A percentile compares a stretch with the other conserved stretches of the same genome.
These are phyloP conservation scores for Acanthurus leucopareius DNA, from an alignment of 2,797 vertebrate genomes.

Conservation along the genomic window DNA sequence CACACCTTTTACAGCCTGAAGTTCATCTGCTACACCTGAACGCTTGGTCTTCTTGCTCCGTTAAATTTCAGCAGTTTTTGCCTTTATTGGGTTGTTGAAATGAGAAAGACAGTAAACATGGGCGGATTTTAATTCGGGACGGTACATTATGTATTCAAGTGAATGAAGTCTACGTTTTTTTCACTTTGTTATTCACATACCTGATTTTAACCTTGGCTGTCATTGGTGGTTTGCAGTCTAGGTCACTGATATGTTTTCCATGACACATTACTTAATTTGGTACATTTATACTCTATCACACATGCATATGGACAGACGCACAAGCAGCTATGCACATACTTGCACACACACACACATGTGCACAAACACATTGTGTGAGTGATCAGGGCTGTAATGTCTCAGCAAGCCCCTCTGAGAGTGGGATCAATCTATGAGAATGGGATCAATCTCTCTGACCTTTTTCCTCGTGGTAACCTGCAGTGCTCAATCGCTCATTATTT, in stretches of 20 bases:
- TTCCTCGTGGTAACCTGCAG: constrained; percentile 69
- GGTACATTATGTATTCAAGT: constrained; percentile 19
- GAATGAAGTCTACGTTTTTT: neutral
- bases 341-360: neutral
- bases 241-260: constrained; percentile 14
- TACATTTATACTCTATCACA: constrained; percentile 1
- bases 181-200: constrained; percentile 33
- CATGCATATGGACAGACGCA: constrained; percentile 3
- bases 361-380: constrained; percentile 40
- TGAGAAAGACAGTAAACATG: constrained; percentile 31
- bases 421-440: constrained; percentile 66
- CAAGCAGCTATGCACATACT: neutral
- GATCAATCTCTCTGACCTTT: constrained; percentile 82
- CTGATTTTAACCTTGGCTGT: constrained; percentile 1
- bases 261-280: constrained; percentile 13
- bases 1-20: constrained; percentile 27
- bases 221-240: constrained; percentile 12
- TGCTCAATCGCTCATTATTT: constrained; percentile 77
- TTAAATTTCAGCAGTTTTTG: constrained; percentile 24
- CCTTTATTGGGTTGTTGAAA: constrained; percentile 22
- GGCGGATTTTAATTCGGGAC: constrained; percentile 23
- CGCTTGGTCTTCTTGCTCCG: constrained; percentile 12
- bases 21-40: constrained; percentile 20
- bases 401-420: constrained; percentile 60
- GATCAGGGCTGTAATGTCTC: constrained; percentile 63